Conservation (phyloP, 2,797 vertebrate genomes). For the Enteromius unitaeniatus region DNA sequence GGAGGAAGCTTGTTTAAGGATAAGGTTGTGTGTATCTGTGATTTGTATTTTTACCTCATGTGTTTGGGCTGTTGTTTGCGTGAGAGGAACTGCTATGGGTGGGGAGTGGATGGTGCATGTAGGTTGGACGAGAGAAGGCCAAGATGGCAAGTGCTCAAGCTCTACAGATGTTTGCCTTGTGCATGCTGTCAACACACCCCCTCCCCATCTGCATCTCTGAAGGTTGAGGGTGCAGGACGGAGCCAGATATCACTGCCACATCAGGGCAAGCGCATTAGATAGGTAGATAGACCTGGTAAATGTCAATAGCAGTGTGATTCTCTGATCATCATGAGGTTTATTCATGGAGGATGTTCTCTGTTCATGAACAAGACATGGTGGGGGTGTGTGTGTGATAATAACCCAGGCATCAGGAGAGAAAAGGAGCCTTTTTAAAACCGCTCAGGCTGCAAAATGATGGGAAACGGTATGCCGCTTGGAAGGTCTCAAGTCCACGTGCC, state of each 20-base stretch:
- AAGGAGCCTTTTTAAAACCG: conserved; percentile 35
- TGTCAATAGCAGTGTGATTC: conserved; percentile 16
- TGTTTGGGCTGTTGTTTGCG: conserved; percentile 56
- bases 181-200: conserved; percentile 36
- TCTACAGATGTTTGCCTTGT: conserved; percentile 66
- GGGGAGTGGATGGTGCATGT: conserved; percentile 66
- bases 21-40: conserved; percentile 8
- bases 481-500: conserved; percentile 1
- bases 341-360: conserved; percentile 9
- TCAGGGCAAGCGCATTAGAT: conserved; percentile 32
- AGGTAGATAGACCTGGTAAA: not conserved
- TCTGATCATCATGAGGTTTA: conserved; percentile 30
- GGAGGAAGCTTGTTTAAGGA: conserved; percentile 59
- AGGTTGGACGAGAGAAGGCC: conserved; percentile 72
- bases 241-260: conserved; percentile 48
- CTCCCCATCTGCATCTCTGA: conserved; percentile 37
- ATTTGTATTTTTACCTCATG: conserved; percentile 64
- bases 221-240: conserved; percentile 31
- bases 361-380: conserved; percentile 24
- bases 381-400: conserved; percentile 5
- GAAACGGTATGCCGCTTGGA: conserved; percentile 1
- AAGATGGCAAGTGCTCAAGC: conserved; percentile 67
- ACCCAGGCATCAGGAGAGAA: conserved; percentile 23
- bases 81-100: conserved; percentile 55
- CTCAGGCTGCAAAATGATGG: conserved; percentile 19